Percentiles rank a stretch among this genome's conserved stretches.
These are phyloP conservation scores for Pangasius djambal DNA, from an alignment of 2,797 vertebrate species.

Conservation along the genomic window DNA sequence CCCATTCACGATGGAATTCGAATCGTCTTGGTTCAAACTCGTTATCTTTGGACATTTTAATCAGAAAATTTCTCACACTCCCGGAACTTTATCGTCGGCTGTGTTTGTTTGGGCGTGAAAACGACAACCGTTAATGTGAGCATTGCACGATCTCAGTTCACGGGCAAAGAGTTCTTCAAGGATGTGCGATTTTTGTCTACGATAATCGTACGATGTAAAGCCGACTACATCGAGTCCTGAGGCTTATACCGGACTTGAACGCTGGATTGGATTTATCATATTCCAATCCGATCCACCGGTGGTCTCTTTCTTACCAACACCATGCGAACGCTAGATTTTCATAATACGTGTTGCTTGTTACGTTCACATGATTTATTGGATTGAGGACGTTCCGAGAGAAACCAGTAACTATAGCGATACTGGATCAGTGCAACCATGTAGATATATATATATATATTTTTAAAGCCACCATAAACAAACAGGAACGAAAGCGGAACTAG, in stretches of 20 bases:
- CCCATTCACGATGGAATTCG: neutral
- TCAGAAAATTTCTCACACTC: neutral
- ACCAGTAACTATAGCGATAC: neutral
- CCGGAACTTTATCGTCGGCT: neutral
- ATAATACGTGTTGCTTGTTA: neutral
- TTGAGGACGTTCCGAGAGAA: neutral
- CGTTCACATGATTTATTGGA: neutral
- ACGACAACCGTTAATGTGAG: too few species aligned
- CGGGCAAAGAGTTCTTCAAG: neutral
- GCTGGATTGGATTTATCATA: neutral
- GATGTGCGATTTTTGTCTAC: too few species aligned
- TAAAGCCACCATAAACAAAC: neutral
- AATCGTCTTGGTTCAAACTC: neutral
- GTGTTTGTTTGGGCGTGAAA: too few species aligned
- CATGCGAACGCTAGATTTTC: neutral
- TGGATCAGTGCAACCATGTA: neutral
- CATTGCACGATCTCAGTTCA: neutral
- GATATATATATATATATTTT: too few species aligned
- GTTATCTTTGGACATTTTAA: neutral
- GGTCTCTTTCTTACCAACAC: neutral
- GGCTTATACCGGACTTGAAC: neutral
- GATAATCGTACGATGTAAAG: too few species aligned
- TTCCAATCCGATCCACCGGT: neutral
- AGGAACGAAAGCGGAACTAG: neutral
- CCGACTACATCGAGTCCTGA: neutral